phyloP scores from a whole-genome alignment of 92 coral and sea anemone species.

The Epizoanthus ramosus region DNA sequence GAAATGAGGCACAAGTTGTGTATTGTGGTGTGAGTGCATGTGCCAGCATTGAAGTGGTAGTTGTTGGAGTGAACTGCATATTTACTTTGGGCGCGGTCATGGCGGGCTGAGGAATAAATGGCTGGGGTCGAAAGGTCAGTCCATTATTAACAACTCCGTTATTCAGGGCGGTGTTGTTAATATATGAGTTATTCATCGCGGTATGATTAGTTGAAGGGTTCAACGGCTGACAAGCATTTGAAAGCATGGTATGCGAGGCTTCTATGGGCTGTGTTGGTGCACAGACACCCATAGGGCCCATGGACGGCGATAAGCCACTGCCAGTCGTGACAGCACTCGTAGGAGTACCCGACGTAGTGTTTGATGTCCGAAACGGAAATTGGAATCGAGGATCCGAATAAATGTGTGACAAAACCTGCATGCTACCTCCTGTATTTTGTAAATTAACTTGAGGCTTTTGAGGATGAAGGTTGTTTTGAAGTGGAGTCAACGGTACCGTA shows the following conservation, averaged over 20 bases:
- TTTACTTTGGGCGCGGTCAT: constrained; percentile 73
- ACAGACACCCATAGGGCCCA: constrained; percentile 66
- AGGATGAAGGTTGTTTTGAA: constrained; percentile 73
- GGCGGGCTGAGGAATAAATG: constrained; percentile 74
- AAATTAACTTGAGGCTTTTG: constrained; percentile 80
- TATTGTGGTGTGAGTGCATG: constrained; percentile 67
- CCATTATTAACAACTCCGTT: constrained; percentile 86
- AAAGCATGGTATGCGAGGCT: constrained; percentile 69
- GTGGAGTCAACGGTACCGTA: constrained; percentile 66
- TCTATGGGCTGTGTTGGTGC: constrained; percentile 66
- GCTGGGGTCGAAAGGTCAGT: constrained; percentile 78
- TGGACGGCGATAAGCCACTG: constrained; percentile 49
- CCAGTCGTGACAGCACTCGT: constrained; percentile 65
- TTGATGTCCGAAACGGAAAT: constrained; percentile 81
- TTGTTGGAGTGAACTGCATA: constrained; percentile 73
- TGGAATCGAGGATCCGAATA: constrained; percentile 87
- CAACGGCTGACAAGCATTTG: constrained; percentile 72
- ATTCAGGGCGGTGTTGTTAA: constrained; percentile 72
- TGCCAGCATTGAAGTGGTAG: constrained; percentile 65
- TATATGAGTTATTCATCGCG: constrained; percentile 67
- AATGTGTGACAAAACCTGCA: constrained; percentile 83
- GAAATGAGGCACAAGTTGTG: constrained; percentile 71
- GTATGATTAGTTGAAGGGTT: constrained; percentile 63
- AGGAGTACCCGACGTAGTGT: constrained; percentile 67
- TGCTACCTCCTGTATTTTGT: constrained; percentile 74